Percentiles rank a stretch among this genome's conserved stretches.
Evolutionary conservation across 2,888 invertebrate genomes (phyloP).

Genomic region (Drosophila rellima): DNA sequence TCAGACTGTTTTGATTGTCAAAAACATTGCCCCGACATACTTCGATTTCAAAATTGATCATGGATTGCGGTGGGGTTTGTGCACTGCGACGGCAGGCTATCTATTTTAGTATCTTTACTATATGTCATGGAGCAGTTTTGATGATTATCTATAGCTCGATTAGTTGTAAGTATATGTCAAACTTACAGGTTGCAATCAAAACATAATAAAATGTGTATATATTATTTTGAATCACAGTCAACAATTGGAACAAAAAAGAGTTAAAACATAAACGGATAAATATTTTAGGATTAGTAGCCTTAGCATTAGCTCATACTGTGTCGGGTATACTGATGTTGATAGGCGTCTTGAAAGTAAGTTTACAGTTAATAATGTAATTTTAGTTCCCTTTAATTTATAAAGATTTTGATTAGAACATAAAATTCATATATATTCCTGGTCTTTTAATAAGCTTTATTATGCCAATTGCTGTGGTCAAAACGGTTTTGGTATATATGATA

Average conservation of each 20-base stretch:
- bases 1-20: constrained; percentile 1
- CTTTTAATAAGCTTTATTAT: constrained; percentile 14
- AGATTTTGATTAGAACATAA: constrained; percentile 3
- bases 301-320: neutral
- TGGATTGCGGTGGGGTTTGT: neutral
- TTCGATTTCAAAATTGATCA: constrained; percentile 8
- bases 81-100: neutral
- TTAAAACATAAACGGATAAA: neutral
- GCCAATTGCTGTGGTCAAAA: neutral
- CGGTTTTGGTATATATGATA: constrained; percentile 2
- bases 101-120: constrained; percentile 5
- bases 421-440: constrained; percentile 13
- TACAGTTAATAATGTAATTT: neutral
- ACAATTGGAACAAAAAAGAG: neutral
- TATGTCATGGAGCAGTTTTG: constrained; percentile 6
- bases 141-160: neutral
- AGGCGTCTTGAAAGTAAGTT: constrained; percentile 17
- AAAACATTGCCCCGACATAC: constrained; percentile 3
- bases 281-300: neutral
- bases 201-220: neutral
- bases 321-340: constrained; percentile 19
- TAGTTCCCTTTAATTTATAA: neutral
- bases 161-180: constrained; percentile 4
- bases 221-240: neutral
- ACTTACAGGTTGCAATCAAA: neutral